Evolutionary conservation across 1,140 invertebrate species (phyloP).

Genomic region (Holcopasites calliopsidis): DNA sequence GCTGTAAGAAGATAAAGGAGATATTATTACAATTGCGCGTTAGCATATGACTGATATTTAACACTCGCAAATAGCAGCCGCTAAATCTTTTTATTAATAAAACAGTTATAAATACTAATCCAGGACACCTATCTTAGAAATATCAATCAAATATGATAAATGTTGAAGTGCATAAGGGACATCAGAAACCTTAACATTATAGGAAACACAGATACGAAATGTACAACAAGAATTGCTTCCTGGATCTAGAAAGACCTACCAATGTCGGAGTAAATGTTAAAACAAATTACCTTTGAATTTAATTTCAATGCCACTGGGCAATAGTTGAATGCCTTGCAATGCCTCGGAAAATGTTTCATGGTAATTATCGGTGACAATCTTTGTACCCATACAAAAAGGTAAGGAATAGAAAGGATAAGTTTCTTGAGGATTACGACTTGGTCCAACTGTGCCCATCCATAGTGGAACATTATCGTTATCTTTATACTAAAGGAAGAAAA

Average conservation of each 20-base stretch:
- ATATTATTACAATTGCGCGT: background rate
- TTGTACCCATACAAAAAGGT: constrained; percentile 96
- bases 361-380: constrained; percentile 96
- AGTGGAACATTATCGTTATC: constrained; percentile 98
- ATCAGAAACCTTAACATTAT: too few species aligned
- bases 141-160: too few species aligned
- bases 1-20: constrained; percentile 76
- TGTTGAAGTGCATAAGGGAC: too few species aligned
- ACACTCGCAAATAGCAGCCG: too few species aligned
- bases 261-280: constrained; percentile 13
- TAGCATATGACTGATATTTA: background rate
- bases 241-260: too few species aligned
- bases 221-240: too few species aligned
- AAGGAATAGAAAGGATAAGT: constrained; percentile 99
- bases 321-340: constrained; percentile 97
- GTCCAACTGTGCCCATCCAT: constrained; percentile 99
- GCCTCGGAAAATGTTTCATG: constrained; percentile 99
- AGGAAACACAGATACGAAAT: too few species aligned
- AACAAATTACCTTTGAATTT: constrained; percentile 89
- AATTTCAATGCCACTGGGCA: constrained; percentile 98
- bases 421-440: constrained; percentile 99
- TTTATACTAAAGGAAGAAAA: constrained; percentile 83
- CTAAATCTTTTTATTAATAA: too few species aligned
- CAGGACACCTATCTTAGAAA: too few species aligned
- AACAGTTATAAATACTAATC: too few species aligned